Base-by-base conservation (phyloP, 2,797 vertebrate species). In the Falco biarmicus region DNA sequence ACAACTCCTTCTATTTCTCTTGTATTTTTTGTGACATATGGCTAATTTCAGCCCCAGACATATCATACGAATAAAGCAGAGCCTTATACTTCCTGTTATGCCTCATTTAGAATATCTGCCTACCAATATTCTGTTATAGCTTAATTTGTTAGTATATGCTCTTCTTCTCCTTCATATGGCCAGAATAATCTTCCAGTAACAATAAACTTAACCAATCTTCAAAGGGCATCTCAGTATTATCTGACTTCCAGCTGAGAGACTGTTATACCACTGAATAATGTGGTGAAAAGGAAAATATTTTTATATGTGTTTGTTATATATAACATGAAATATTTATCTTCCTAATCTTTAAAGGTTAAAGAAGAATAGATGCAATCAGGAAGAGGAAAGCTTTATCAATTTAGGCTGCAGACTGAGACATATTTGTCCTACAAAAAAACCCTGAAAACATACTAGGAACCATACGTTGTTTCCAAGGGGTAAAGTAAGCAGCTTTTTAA, bases 401-500 rank as follows among this genome's bases (percentile, higher is more conserved):
- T 77, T n/a, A 64, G 13, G 56, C 51, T 77, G 48, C 64, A 91
- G 64, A 56, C 10, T 66, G 75, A 51, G 47, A 65, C 18, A 45
- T 73, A 86, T 78, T 92, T 92, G 20, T 84, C 80, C 50, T 90
- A 64, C 54, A 45, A 94, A 83, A 94, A 94, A 74, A 4, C 6
- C 2, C 5, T 81, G 34, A 51, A 73, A 81, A 39, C 65, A 56
- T 16, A 45, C n/a, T 48, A 68, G 60, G 77, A 93, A 11, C 57
- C 57, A 68, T 32, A 47, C 10, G 6, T 43, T 76, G 57, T 64
- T 95, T 94, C 77, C 63, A 75, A 57, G 29, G 45, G 22, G 29
- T 60, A 78, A 93, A 80, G 48, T 26, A 92, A 95, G 69, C 81
- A 94, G 81, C 63, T 93, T 37, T 61, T 92, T 9, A 78, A 84